Conservation (phyloP, 2,113 vertebrate species). For the Rhynchomys soricoides region DNA sequence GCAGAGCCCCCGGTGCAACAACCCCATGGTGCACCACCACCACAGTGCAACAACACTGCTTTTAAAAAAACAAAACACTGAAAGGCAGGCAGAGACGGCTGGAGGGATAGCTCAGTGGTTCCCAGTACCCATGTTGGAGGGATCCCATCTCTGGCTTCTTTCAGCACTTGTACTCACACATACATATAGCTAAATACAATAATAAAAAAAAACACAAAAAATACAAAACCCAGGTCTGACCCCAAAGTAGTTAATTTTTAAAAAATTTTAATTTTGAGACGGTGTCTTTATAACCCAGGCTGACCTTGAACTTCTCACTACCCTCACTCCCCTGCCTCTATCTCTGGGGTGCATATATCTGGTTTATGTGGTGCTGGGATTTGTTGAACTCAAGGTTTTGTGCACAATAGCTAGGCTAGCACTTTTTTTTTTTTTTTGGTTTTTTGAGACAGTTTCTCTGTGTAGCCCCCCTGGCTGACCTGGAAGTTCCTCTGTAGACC, state of each 20-base stretch:
- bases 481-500: not conserved
- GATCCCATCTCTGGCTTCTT: no score
- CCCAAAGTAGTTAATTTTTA: not conserved
- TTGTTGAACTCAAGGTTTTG: not conserved
- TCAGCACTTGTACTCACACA: not conserved
- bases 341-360: not conserved
- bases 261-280: not conserved
- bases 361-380: not conserved
- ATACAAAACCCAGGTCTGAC: not conserved
- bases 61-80: not conserved
- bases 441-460: not conserved
- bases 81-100: not conserved
- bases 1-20: not conserved
- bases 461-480: not conserved
- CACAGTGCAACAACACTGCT: not conserved
- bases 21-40: fast-evolving
- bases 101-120: not conserved
- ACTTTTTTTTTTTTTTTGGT: not conserved
- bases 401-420: not conserved
- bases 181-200: not conserved
- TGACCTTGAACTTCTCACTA: not conserved
- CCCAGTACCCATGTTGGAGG: not conserved
- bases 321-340: not conserved
- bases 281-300: not conserved
- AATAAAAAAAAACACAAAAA: not conserved